Conservation (phyloP, 2,888 invertebrate species). For the Leuctra nigra region DNA sequence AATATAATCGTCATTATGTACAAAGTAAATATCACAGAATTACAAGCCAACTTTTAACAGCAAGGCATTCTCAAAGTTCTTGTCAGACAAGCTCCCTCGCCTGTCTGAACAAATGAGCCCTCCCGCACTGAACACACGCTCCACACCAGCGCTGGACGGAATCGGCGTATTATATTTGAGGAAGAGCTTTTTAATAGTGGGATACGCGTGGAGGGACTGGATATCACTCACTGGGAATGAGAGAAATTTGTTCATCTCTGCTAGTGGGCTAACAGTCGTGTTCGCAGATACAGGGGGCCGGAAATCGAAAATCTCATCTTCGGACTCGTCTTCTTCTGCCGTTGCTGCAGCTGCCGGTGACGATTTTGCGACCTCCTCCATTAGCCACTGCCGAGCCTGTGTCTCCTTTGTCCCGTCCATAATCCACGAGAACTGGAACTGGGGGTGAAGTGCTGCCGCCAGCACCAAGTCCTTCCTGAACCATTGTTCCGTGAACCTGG, state of each 20-base stretch:
- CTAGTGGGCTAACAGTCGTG: no score
- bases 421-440: not conserved
- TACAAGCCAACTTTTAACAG: not conserved
- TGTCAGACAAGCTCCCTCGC: not conserved
- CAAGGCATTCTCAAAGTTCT: not conserved
- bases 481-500: not conserved
- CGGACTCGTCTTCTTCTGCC: no score
- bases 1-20: no score
- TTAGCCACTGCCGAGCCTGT: not conserved
- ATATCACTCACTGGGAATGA: not conserved
- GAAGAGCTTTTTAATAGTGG: no score
- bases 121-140: not conserved
- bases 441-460: not conserved
- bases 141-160: not conserved
- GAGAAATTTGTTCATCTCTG: not conserved
- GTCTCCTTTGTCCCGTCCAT: not conserved
- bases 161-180: not conserved
- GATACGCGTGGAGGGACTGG: no score
- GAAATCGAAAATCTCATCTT: not conserved
- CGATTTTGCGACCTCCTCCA: not conserved
- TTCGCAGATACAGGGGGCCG: not conserved
- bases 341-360: no score
- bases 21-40: no score
- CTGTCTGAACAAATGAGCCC: not conserved
- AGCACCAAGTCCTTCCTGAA: slow-evolving; percentile 8